Conservation (phyloP, 2,888 invertebrate genomes). For the Protophormia terraenovae region DNA sequence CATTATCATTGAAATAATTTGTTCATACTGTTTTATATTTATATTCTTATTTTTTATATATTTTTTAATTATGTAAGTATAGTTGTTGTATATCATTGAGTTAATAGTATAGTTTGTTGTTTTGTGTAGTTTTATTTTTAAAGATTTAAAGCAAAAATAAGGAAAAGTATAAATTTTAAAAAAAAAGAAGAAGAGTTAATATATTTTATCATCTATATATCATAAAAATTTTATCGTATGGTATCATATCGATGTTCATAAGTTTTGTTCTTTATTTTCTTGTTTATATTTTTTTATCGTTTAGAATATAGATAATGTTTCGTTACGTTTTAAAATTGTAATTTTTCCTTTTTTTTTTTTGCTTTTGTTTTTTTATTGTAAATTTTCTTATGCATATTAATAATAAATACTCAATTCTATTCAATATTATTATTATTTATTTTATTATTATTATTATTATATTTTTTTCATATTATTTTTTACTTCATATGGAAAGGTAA, state of each 20-base stretch:
- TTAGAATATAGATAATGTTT: constrained; percentile 67
- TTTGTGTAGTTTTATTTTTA: constrained; percentile 50
- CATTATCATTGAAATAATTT: neutral
- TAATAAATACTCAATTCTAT: constrained; percentile 66
- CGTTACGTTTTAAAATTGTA: constrained; percentile 76
- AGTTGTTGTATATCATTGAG: constrained; percentile 41
- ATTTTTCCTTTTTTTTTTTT: constrained; percentile 70
- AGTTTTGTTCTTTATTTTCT: constrained; percentile 70
- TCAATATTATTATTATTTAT: constrained; percentile 54
- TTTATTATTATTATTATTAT: no score
- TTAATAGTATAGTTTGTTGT: constrained; percentile 40
- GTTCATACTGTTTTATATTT: neutral
- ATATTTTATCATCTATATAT: constrained; percentile 61
- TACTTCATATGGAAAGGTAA: constrained; percentile 50
- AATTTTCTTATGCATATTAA: constrained; percentile 65
- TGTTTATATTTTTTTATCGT: constrained; percentile 71
- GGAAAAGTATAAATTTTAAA: constrained; percentile 29
- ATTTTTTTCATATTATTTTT: constrained; percentile 18
- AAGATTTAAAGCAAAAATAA: constrained; percentile 61
- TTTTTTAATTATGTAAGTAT: constrained; percentile 11
- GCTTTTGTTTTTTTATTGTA: constrained; percentile 69
- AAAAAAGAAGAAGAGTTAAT: constrained; percentile 39
- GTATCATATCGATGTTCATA: constrained; percentile 79
- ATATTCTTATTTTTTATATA: neutral
- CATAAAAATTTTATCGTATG: constrained; percentile 76